A percentile compares a stretch with the other conserved stretches of the same genome.
These are phyloP conservation scores for Resseliella maxima DNA, from an alignment of 2,888 invertebrate genomes.

Conservation along the genomic window DNA sequence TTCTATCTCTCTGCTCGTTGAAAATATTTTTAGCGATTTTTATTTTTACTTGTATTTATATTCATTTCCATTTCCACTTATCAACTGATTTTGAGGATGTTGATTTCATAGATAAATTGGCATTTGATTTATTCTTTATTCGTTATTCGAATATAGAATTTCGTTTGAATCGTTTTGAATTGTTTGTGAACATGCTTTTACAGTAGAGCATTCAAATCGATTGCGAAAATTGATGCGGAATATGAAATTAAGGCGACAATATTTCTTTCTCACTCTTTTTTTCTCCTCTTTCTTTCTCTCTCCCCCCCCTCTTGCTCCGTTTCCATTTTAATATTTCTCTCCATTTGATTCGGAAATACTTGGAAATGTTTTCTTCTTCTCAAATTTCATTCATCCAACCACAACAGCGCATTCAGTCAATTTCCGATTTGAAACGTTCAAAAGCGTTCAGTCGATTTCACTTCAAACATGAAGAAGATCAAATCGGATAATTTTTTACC, in stretches of 20 bases:
- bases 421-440: background rate
- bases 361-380: too few species aligned
- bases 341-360: too few species aligned
- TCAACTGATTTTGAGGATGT: background rate
- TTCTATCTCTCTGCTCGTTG: too few species aligned
- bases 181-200: background rate
- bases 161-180: background rate
- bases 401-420: too few species aligned
- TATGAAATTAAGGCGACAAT: too few species aligned
- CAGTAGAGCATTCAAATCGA: too few species aligned
- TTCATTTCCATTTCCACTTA: background rate
- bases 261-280: too few species aligned
- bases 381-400: too few species aligned
- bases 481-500: background rate
- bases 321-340: too few species aligned
- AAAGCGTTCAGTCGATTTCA: background rate
- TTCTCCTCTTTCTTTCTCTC: too few species aligned
- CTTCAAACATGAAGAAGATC: background rate
- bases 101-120: background rate
- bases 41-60: slow-evolving; percentile 1
- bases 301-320: too few species aligned
- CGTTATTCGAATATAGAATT: background rate
- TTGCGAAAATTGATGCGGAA: too few species aligned
- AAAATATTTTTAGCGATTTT: background rate
- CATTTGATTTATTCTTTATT: background rate